These are phyloP conservation scores for Neosilurus mollespiculum DNA, from an alignment of 2,797 vertebrate species.

Conservation along the genomic window DNA sequence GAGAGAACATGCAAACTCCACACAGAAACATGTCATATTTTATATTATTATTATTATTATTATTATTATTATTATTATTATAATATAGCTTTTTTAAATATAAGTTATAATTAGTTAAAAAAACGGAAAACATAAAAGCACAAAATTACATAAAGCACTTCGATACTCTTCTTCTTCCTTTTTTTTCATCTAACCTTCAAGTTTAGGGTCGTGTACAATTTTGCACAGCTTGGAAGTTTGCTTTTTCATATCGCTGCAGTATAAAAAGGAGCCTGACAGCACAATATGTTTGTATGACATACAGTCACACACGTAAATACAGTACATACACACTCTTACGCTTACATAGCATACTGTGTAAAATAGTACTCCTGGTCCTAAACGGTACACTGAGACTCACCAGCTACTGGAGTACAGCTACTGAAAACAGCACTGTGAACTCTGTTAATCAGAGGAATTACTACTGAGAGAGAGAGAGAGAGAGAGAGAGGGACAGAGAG, in stretches of 20 bases:
- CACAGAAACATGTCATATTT: no score
- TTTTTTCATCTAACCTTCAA: not conserved
- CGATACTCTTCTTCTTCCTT: not conserved
- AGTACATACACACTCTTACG: constrained; percentile 33
- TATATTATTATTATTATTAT: no score
- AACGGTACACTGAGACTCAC: constrained; percentile 60
- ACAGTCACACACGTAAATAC: constrained; percentile 33
- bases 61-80: no score
- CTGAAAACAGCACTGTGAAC: constrained; percentile 55
- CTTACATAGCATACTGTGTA: constrained; percentile 48
- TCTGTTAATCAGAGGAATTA: constrained; percentile 38
- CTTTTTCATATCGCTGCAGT: not conserved
- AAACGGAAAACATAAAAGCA: not conserved
- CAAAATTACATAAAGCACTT: constrained; percentile 3
- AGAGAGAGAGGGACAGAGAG: constrained; percentile 34
- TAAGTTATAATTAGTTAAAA: not conserved
- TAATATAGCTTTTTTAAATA: not conserved
- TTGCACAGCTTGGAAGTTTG: not conserved
- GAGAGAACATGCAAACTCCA: no score
- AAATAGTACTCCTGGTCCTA: constrained; percentile 62
- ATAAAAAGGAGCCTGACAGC: constrained; percentile 35
- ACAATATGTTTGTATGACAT: constrained; percentile 36
- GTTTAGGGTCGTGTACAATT: not conserved
- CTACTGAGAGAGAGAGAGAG: constrained; percentile 4
- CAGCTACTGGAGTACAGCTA: constrained; percentile 59